Percentiles rank a stretch among this genome's conserved stretches.
phyloP scores from a whole-genome alignment of 2,797 vertebrate genomes.

The Austrolebias charrua region DNA sequence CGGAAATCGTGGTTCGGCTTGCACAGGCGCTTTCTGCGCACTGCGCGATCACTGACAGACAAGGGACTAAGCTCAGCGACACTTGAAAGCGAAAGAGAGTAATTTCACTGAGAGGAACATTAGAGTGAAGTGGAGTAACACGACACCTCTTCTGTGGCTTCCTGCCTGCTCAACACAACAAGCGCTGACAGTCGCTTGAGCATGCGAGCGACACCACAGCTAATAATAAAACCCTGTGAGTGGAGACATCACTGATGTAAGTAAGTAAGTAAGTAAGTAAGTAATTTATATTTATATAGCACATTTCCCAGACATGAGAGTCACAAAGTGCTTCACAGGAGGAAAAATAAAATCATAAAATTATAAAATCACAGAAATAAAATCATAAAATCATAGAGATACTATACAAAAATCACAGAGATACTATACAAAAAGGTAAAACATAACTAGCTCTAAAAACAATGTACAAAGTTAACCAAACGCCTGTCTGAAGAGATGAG shows the following conservation, averaged over 20 bases:
- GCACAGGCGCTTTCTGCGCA: conserved; percentile 1
- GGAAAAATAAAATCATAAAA: no score
- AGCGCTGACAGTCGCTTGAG: conserved; percentile 6
- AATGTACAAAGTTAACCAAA: no score
- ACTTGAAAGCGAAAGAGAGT: conserved; percentile 56
- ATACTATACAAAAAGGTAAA: no score
- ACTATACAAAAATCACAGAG: no score
- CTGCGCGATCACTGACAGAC: conserved; percentile 28
- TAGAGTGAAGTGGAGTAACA: conserved; percentile 52
- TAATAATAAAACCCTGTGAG: conserved; percentile 43
- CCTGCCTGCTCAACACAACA: conserved; percentile 37
- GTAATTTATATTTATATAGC: no score
- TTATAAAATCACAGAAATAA: no score
- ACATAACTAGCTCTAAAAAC: no score
- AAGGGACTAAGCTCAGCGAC: conserved; percentile 53
- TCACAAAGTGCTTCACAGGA: no score
- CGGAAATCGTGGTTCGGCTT: conserved; percentile 18
- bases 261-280: no score
- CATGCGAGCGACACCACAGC: conserved; percentile 9
- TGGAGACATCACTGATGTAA: conserved; percentile 17
- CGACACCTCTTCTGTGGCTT: conserved; percentile 45
- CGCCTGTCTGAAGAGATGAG: no score
- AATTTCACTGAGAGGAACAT: conserved; percentile 49
- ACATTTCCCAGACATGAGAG: no score
- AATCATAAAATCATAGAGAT: no score